phyloP scores from a whole-genome alignment of 1,140 invertebrate genomes.

The Sitodiplosis mosellana region DNA sequence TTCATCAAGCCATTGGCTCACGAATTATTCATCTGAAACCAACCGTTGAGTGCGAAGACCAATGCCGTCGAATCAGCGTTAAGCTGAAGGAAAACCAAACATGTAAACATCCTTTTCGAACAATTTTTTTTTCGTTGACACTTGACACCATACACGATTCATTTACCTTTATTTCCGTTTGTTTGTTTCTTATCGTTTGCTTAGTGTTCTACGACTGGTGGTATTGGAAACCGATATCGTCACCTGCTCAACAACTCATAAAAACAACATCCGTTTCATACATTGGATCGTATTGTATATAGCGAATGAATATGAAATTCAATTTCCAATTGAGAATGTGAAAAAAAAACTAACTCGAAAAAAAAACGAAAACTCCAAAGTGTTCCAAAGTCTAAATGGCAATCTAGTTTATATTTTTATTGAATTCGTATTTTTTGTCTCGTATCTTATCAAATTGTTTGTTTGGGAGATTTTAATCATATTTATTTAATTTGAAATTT shows the following conservation, averaged over 20 bases:
- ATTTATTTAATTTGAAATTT: no score
- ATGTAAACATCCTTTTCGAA: constrained; percentile 33
- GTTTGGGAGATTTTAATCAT: no score
- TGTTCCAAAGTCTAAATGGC: no score
- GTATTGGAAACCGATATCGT: constrained; percentile 51
- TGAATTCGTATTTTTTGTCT: no score
- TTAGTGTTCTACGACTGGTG: constrained; percentile 63
- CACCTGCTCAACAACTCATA: constrained; percentile 29
- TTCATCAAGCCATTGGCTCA: constrained; percentile 41
- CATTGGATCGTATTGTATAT: constrained; percentile 49
- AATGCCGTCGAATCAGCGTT: constrained; percentile 39
- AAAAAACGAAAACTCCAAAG: no score
- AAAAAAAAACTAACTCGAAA: no score
- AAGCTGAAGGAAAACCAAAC: constrained; percentile 38
- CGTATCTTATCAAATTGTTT: no score
- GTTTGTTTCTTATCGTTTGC: constrained; percentile 18
- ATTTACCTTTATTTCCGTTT: neutral
- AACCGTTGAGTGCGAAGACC: constrained; percentile 38
- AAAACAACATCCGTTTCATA: constrained; percentile 39
- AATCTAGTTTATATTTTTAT: no score
- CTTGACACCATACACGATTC: neutral
- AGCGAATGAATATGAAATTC: no score
- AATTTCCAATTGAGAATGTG: no score
- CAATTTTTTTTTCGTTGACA: neutral
- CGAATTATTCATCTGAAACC: constrained; percentile 42